These are phyloP conservation scores for Antheraea mylitta DNA, from an alignment of 1,140 invertebrate genomes.

Conservation along the genomic window DNA sequence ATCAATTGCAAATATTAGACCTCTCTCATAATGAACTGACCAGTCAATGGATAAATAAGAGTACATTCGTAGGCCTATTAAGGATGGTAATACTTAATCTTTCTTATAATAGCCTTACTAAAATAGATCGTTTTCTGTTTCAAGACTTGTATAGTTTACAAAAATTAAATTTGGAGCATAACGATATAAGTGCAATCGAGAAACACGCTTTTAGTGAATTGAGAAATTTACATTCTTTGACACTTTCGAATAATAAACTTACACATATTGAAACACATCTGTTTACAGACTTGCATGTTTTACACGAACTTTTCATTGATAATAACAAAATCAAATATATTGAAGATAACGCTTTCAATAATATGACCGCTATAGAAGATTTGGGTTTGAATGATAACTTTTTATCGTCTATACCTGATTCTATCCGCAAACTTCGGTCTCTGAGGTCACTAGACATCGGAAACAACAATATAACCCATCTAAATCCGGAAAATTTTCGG, in stretches of 20 bases:
- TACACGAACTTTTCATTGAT: constrained; percentile 87
- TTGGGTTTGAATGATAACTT: constrained; percentile 88
- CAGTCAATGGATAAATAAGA: constrained; percentile 87
- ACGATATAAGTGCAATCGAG: constrained; percentile 85
- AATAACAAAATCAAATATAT: constrained; percentile 86
- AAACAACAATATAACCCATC: constrained; percentile 85
- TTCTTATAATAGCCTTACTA: constrained; percentile 85
- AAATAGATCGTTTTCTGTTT: constrained; percentile 86
- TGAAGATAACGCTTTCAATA: constrained; percentile 87
- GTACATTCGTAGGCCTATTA: constrained; percentile 87
- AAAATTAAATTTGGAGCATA: constrained; percentile 87
- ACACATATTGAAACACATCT: constrained; percentile 84
- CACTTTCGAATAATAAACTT: constrained; percentile 87
- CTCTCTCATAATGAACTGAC: constrained; percentile 88
- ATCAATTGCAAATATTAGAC: constrained; percentile 88
- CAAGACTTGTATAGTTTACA: constrained; percentile 87
- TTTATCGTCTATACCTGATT: constrained; percentile 85
- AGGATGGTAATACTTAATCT: constrained; percentile 88
- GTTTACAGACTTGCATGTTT: constrained; percentile 85
- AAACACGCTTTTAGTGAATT: constrained; percentile 87
- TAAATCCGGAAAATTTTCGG: constrained; percentile 81
- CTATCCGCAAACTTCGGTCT: constrained; percentile 83
- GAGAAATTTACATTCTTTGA: constrained; percentile 87
- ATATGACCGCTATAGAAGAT: constrained; percentile 89
- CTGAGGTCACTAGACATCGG: constrained; percentile 89